phyloP scores from a whole-genome alignment of 2,888 invertebrate species.

The Augochlorella aurata region DNA sequence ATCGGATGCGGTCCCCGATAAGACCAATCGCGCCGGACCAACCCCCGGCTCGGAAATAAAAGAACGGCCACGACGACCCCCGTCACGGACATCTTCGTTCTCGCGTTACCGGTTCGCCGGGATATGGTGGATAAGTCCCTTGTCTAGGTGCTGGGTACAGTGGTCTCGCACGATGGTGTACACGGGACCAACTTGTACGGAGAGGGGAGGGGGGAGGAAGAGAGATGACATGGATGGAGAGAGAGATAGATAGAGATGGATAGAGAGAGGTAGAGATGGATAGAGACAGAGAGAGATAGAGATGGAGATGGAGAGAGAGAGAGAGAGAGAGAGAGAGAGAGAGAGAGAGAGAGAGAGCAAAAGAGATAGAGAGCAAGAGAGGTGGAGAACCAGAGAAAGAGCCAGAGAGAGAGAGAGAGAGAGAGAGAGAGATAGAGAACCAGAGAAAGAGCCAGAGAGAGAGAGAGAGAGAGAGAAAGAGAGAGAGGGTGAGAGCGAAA shows the following conservation, averaged over 20 bases:
- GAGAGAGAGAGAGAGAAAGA: too few relatives aligned
- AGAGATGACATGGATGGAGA: too few relatives aligned
- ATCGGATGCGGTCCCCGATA: conserved; percentile 4
- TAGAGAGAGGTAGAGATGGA: background rate
- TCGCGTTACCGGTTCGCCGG: conserved; percentile 42
- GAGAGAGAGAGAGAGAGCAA: too few relatives aligned
- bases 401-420: too few relatives aligned
- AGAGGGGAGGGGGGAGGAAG: background rate
- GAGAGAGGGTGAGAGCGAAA: too few relatives aligned
- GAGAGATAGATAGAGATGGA: background rate
- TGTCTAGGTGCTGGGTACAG: conserved; percentile 26
- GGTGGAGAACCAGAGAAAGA: too few relatives aligned
- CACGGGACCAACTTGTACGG: background rate
- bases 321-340: too few relatives aligned
- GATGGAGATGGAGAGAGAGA: too few relatives aligned
- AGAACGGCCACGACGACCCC: conserved; percentile 1
- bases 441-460: too few relatives aligned
- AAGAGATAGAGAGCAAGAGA: too few relatives aligned
- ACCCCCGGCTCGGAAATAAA: background rate
- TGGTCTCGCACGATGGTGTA: conserved; percentile 11
- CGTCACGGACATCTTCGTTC: conserved; percentile 37
- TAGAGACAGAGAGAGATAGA: too few relatives aligned
- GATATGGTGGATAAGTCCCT: background rate
- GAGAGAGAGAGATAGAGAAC: too few relatives aligned
- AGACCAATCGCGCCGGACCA: background rate